Evolutionary conservation across 2,797 vertebrate genomes (phyloP), one percentile per base, ranked within the genome.

Genomic region (Australoheros facetus): DNA sequence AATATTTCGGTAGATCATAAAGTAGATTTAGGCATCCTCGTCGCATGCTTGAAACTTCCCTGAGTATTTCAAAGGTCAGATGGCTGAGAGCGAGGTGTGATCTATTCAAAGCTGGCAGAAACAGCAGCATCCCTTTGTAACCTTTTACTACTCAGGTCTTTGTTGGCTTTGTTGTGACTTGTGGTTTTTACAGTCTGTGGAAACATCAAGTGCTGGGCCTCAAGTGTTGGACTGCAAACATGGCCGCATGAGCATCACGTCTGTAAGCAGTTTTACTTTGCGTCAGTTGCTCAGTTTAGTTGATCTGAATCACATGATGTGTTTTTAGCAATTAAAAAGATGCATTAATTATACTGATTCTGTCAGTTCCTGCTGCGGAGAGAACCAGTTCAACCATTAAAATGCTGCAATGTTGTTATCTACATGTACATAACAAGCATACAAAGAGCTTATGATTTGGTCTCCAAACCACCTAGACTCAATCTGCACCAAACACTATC

Each of bases 1-100:
- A 86, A 81, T 72, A 84, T 81, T 76, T 87, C 74, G 64, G 77
- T 74, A 77, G 81, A 86, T 85, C 75, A 76, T 75, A 78, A 85
- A 78, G 32, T 77, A 37, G 70, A 79, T 79, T 87, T 70, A 37
- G 75, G 79, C 57, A 14, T 70, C 73, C 77, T 57, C 64, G 83
- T 77, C 32, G 32, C 69, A 71, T 54, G 57, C 55, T 76, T 71
- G 53, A 32, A 85, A 82, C 85, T 86, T 89, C 59, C 17, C 60
- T 1, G 37, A 71, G 73, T 53, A 32, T 78, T 80, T 85, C 64
- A 90, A 95, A 95, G 92, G 92, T 94, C 92, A 92, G 73, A 78
- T 82, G 74, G 89, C 94, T 80, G 73, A 87, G 84, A 93, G 91
- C 78, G 12, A 90, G 82, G 86, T 78, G 82, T 88, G 89, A 91